A percentile compares a stretch with the other conserved stretches of the same genome.
phyloP scores from a whole-genome alignment of 1,140 invertebrate species.

The Asbolus verrucosus region DNA sequence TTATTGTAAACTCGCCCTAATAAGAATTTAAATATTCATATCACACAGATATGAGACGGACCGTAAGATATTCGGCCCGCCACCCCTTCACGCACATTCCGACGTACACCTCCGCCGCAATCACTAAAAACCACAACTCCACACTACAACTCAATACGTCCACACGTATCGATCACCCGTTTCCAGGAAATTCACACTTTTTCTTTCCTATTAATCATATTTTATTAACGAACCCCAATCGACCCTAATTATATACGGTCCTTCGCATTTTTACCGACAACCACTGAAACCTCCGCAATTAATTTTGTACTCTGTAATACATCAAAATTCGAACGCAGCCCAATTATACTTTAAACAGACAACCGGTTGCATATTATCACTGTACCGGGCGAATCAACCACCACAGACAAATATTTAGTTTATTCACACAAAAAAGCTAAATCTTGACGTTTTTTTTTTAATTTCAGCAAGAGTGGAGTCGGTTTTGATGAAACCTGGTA shows the following conservation, averaged over 20 bases:
- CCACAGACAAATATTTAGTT: too few species aligned
- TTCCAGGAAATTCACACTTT: conserved; percentile 9
- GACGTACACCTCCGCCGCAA: not conserved
- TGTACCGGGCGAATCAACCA: too few species aligned
- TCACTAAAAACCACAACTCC: conserved; percentile 1
- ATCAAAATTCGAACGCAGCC: too few species aligned
- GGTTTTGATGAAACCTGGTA: too few species aligned
- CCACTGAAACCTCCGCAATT: too few species aligned
- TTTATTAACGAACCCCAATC: conserved; percentile 3
- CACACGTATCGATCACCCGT: conserved; percentile 7
- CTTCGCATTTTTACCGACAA: not conserved
- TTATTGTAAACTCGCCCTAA: conserved; percentile 13
- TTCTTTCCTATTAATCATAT: conserved; percentile 5
- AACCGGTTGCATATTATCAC: too few species aligned
- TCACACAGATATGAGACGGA: not conserved
- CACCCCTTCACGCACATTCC: not conserved
- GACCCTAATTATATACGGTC: conserved; percentile 2
- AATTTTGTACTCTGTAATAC: too few species aligned
- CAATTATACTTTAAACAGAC: too few species aligned
- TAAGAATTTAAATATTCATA: conserved; percentile 33
- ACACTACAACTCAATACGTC: conserved; percentile 21
- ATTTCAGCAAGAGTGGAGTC: too few species aligned
- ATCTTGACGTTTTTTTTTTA: too few species aligned
- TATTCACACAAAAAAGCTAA: too few species aligned
- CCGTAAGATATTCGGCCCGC: not conserved